phyloP scores from a whole-genome alignment of 2,888 invertebrate genomes.

The Xestia xanthographa region DNA sequence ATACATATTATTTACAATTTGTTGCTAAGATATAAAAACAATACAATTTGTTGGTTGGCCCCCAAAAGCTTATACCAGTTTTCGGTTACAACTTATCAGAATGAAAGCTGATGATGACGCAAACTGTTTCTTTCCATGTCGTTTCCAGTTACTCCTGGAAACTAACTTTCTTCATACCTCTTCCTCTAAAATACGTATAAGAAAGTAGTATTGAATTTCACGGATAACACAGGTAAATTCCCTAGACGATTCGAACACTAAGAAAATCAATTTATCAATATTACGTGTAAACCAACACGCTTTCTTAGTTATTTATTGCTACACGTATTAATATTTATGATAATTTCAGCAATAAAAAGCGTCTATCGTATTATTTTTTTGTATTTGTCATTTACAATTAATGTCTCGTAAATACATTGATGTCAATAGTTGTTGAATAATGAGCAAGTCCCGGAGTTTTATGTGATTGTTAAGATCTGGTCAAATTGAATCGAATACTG shows the following conservation, averaged over 20 bases:
- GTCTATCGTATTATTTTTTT: constrained; percentile 5
- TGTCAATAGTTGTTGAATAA: neutral
- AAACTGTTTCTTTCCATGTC: neutral
- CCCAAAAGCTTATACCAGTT: too few relatives aligned
- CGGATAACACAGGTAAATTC: constrained; percentile 10
- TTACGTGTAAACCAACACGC: constrained; percentile 24
- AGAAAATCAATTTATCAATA: constrained; percentile 55
- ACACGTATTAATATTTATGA: constrained; percentile 16
- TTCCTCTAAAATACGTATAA: neutral
- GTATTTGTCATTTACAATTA: constrained; percentile 6
- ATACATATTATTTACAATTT: too few relatives aligned
- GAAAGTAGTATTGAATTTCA: constrained; percentile 3
- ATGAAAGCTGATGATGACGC: neutral
- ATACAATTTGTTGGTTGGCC: neutral
- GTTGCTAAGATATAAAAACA: too few relatives aligned
- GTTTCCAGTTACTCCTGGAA: neutral
- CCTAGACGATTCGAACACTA: constrained; percentile 32
- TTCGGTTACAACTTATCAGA: too few relatives aligned
- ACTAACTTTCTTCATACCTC: neutral
- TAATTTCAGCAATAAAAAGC: constrained; percentile 2
- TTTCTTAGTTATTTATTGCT: constrained; percentile 26
- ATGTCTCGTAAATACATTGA: constrained; percentile 5
- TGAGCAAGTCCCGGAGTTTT: neutral
- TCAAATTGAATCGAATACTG: too few relatives aligned
- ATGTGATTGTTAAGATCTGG: too few relatives aligned